A percentile compares a stretch with the other conserved stretches of the same genome.
Conservation (phyloP, 2,888 invertebrate species). For the Oligia latruncula region DNA sequence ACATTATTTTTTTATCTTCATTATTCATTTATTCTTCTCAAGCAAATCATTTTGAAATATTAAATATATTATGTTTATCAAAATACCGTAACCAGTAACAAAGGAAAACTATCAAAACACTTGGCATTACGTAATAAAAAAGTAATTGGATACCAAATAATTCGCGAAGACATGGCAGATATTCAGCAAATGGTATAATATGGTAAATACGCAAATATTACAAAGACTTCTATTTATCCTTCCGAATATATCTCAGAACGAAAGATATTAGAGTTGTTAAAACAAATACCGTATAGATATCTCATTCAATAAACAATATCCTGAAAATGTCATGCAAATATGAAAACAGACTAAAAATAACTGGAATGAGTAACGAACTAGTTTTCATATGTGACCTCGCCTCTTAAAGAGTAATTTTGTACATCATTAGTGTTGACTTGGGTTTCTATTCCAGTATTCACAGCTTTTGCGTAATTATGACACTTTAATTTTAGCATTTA, state of each 20-base stretch:
- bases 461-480: background rate
- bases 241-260: background rate
- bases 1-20: background rate
- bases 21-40: background rate
- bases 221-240: background rate
- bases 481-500: background rate
- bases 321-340: slow-evolving; percentile 3
- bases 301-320: background rate
- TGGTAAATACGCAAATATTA: slow-evolving; percentile 1
- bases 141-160: background rate
- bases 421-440: slow-evolving; percentile 24
- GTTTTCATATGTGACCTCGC: background rate
- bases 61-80: background rate
- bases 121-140: slow-evolving; percentile 7
- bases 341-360: background rate
- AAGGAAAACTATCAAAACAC: background rate
- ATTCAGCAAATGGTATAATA: background rate
- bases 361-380: slow-evolving; percentile 13
- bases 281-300: slow-evolving; percentile 9
- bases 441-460: slow-evolving; percentile 6
- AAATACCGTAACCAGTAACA: background rate
- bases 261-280: background rate
- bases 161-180: background rate
- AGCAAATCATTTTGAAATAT: background rate
- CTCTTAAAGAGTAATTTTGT: slow-evolving; percentile 14